Evolutionary conservation across 2,888 invertebrate genomes (phyloP).

Genomic region (Spodoptera exigua): DNA sequence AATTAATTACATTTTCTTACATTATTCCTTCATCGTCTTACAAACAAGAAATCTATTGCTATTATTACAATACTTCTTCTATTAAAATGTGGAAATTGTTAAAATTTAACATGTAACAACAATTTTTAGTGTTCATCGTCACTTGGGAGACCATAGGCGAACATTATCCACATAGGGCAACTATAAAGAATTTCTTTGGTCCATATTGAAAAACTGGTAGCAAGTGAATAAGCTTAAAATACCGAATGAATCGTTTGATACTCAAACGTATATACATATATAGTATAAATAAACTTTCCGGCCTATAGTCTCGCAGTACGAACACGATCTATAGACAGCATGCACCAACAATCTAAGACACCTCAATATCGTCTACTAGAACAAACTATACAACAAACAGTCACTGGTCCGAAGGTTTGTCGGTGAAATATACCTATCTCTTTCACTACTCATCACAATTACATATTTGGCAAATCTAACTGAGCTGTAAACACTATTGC

Average conservation of each 20-base stretch:
- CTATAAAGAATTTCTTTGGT: constrained; percentile 73
- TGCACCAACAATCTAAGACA: constrained; percentile 87
- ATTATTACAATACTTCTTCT: constrained; percentile 57
- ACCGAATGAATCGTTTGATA: constrained; percentile 33
- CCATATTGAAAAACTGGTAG: constrained; percentile 66
- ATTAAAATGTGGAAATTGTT: constrained; percentile 75
- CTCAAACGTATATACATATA: constrained; percentile 44
- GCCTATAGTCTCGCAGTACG: constrained; percentile 64
- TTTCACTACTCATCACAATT: constrained; percentile 83
- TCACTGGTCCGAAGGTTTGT: constrained; percentile 85
- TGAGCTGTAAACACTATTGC: constrained; percentile 73
- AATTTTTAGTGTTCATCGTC: constrained; percentile 69
- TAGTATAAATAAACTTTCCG: constrained; percentile 37
- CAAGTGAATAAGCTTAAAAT: constrained; percentile 43
- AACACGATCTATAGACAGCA: constrained; percentile 73
- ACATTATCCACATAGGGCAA: constrained; percentile 49
- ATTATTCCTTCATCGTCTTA: constrained; percentile 58
- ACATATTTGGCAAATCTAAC: constrained; percentile 84
- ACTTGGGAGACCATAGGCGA: constrained; percentile 66
- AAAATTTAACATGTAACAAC: constrained; percentile 84
- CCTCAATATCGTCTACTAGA: constrained; percentile 82
- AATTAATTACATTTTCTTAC: constrained; percentile 41
- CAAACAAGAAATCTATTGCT: constrained; percentile 65
- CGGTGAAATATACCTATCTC: constrained; percentile 68
- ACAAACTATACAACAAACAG: constrained; percentile 82